Conservation (phyloP, 2,888 invertebrate genomes). For the Chaetogeoica ovagalla region DNA sequence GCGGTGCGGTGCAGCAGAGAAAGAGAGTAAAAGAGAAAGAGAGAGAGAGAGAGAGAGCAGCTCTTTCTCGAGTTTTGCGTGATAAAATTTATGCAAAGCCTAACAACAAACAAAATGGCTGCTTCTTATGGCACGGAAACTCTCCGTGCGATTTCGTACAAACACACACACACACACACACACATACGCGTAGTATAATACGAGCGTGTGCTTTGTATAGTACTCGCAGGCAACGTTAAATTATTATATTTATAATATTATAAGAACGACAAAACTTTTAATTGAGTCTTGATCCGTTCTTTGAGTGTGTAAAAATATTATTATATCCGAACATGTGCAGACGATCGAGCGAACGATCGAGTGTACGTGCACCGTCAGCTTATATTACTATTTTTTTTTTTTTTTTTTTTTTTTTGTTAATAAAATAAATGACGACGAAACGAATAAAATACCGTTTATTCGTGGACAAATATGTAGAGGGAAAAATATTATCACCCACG, state of each 20-base stretch:
- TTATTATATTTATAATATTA: conserved; percentile 1
- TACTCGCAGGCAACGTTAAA: conserved; percentile 23
- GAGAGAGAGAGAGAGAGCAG: conserved; percentile 45
- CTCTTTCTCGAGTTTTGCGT: conserved; percentile 54
- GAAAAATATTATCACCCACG: no score
- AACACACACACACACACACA: no score
- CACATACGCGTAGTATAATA: no score
- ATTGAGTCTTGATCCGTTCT: conserved; percentile 41
- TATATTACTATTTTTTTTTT: no score
- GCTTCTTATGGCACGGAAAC: conserved; percentile 38
- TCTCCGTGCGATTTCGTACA: background rate
- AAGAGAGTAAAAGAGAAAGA: conserved; percentile 35
- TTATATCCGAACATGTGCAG: no score
- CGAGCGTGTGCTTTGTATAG: background rate
- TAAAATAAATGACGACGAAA: no score
- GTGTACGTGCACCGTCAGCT: no score
- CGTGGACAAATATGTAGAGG: no score
- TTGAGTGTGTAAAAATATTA: background rate
- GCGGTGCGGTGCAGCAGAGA: background rate
- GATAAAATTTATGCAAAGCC: conserved; percentile 54
- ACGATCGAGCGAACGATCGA: background rate
- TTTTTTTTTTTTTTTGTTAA: no score
- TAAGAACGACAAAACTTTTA: conserved; percentile 53
- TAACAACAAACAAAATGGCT: conserved; percentile 52
- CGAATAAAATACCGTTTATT: no score